These are phyloP conservation scores for Chunga burmeisteri DNA, from an alignment of 2,113 vertebrate species.

Conservation along the genomic window DNA sequence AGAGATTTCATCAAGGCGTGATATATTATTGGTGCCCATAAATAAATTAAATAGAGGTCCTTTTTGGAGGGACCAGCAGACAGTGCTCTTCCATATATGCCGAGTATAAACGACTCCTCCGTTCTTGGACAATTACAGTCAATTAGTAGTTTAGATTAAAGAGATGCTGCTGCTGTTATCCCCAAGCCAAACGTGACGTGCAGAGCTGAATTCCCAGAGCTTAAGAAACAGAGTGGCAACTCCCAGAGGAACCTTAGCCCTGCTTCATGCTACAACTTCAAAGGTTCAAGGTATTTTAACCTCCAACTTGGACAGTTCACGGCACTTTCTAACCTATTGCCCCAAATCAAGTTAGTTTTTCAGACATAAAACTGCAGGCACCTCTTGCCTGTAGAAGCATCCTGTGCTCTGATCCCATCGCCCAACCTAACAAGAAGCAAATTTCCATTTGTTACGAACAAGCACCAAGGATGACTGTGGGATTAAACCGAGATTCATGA, in stretches of 20 bases:
- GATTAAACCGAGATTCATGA: background rate
- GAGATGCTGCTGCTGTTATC: background rate
- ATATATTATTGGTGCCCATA: background rate
- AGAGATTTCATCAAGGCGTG: background rate
- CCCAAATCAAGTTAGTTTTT: background rate
- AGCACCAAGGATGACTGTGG: background rate
- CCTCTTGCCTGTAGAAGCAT: background rate
- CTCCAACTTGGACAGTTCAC: background rate
- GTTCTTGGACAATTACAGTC: background rate
- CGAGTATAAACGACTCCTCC: background rate
- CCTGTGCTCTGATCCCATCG: background rate
- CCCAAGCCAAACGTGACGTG: background rate
- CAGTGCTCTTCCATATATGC: accelerated
- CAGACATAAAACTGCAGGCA: background rate
- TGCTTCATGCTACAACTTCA: background rate
- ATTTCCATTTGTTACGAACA: background rate
- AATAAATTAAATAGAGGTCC: too few species aligned
- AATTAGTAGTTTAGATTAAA: background rate
- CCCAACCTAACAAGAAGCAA: background rate
- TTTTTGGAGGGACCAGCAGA: background rate
- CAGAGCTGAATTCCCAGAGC: background rate
- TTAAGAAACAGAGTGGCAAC: background rate
- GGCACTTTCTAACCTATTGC: background rate
- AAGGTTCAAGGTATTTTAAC: background rate
- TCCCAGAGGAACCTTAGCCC: background rate